Base-by-base conservation (phyloP, 64 coral and sea anemone genomes). In the Montipora sp. region DNA sequence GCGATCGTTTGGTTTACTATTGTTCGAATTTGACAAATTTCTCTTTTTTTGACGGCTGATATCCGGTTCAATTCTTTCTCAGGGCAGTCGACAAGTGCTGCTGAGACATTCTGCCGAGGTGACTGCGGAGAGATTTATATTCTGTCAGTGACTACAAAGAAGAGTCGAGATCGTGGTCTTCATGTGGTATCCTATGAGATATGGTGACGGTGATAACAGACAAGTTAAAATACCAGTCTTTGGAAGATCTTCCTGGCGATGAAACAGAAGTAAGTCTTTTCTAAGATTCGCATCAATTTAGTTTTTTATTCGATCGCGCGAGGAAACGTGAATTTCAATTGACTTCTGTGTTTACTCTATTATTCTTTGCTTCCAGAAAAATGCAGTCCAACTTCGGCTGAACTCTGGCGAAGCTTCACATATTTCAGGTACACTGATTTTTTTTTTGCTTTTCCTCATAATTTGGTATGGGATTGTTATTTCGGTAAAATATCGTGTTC, bases 141-240 rank as follows among this genome's bases (percentile, higher is more conserved):
- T 90, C 93, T 85, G 80, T 94, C 87, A 78, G 60, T 90, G 80
- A 77, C 75, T 75, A 61, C 58, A 94, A 77, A 81, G 59, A 87
- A 53, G 53, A 57, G 23, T 67, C 5, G 16, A 92, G 72, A 75
- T 89, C 75, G 89, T 79, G 86, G 83, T 88, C 89, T 98, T 94
- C 80, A 94, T 93, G 83, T 80, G 76, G 51, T 75, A 47, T 58
- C 80, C 24, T 55, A 71, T 71, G 19, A 43, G 72, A 48, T 27
- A 96, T 96, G 95, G 95, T 96, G 68, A 94, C 95, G 81, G 80
- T 96, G 14, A 96, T 96, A 47, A 96, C 95, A 14, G 86, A 94
- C 92, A 96, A 96, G 78, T 84, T 96, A 47, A 96, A 96, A 78
- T 90, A 96, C n/a, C 95, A 96, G 57, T 96, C 95, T 0, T 59